Evolutionary conservation across 2,888 invertebrate species (phyloP).

Genomic region (Caradrina kadenii): DNA sequence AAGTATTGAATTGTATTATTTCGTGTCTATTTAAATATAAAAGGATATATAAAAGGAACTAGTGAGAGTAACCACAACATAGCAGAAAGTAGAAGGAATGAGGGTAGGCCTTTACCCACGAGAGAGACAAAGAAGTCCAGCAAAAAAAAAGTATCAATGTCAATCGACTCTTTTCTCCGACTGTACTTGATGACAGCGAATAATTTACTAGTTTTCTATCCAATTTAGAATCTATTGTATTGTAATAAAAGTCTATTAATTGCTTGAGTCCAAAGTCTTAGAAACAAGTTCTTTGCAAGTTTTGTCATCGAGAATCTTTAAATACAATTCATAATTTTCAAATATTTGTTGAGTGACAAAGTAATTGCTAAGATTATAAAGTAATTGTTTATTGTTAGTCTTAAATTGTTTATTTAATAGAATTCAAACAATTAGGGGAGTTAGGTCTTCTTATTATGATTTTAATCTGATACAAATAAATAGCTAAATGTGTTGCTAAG

Average conservation of each 20-base stretch:
- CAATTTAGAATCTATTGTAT: conserved; percentile 20
- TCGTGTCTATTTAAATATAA: too few species aligned
- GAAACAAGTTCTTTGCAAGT: conserved; percentile 24
- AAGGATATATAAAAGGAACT: too few species aligned
- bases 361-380: conserved; percentile 30
- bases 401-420: conserved; percentile 28
- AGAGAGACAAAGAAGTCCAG: too few species aligned
- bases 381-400: conserved; percentile 38
- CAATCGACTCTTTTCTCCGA: too few species aligned
- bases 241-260: conserved; percentile 4
- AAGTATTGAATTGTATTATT: too few species aligned
- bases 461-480: background rate
- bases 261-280: conserved; percentile 23
- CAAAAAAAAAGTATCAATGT: too few species aligned
- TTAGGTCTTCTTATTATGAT: background rate
- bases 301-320: conserved; percentile 19
- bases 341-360: conserved; percentile 25
- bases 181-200: background rate
- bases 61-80: too few species aligned
- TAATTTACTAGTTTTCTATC: background rate
- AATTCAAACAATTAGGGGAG: conserved; percentile 19
- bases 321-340: conserved; percentile 23
- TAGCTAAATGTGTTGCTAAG: too few species aligned
- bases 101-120: too few species aligned
- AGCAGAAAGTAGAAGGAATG: too few species aligned